A percentile compares a stretch with the other conserved stretches of the same genome.
phyloP scores from a whole-genome alignment of 2,113 vertebrate genomes.

The Trichechus manatus region DNA sequence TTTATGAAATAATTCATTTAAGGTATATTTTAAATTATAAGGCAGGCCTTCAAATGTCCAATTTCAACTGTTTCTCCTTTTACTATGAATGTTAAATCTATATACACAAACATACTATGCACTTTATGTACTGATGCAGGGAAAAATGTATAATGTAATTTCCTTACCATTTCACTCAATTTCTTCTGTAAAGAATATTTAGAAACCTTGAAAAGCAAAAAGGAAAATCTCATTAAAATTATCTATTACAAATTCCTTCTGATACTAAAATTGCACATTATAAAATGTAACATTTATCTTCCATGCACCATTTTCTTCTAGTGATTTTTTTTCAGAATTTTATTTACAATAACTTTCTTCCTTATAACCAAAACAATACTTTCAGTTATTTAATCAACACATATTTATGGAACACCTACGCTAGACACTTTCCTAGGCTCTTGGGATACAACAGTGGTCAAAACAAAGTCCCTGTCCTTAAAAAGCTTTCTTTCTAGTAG shows the following conservation, averaged over 20 bases:
- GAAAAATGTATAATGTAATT: slow-evolving; percentile 44
- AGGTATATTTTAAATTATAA: slow-evolving; percentile 41
- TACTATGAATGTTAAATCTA: slow-evolving; percentile 31
- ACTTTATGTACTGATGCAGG: background rate
- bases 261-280: slow-evolving; percentile 23
- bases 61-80: background rate
- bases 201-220: slow-evolving; percentile 92
- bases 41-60: slow-evolving; percentile 48
- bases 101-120: background rate
- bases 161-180: slow-evolving; percentile 95
- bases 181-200: slow-evolving; percentile 97
- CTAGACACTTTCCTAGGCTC: background rate
- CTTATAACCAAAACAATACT: slow-evolving; percentile 54
- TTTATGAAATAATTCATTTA: slow-evolving; percentile 56
- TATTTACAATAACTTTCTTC: slow-evolving; percentile 40
- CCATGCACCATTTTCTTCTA: slow-evolving; percentile 5
- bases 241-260: slow-evolving; percentile 24
- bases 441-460: background rate
- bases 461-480: slow-evolving; percentile 15
- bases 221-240: slow-evolving; percentile 67
- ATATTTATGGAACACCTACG: slow-evolving; percentile 6
- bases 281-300: slow-evolving; percentile 42
- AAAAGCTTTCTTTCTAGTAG: background rate
- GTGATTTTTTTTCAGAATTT: slow-evolving; percentile 29
- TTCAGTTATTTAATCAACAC: background rate